A percentile compares a stretch with the other conserved stretches of the same genome.
Conservation (phyloP, 92 coral and sea anemone species). For the Zoanthus gigantus region DNA sequence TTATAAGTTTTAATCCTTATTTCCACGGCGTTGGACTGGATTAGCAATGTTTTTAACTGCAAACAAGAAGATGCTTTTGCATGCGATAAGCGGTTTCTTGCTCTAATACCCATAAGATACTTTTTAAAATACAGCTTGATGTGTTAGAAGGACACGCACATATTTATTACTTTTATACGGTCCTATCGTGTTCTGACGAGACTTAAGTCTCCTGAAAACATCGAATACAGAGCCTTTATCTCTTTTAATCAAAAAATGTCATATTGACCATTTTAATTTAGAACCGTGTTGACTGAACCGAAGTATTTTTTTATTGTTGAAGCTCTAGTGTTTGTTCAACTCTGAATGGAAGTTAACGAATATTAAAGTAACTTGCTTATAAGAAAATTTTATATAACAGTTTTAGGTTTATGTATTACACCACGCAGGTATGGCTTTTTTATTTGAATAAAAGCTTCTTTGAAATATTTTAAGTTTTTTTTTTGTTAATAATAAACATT, state of each 20-base stretch:
- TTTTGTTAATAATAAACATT: constrained; percentile 43
- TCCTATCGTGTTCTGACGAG: background rate
- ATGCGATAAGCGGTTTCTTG: constrained; percentile 24
- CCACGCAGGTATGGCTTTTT: background rate
- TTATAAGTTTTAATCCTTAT: constrained; percentile 85
- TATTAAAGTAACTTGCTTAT: background rate
- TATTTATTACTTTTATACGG: background rate
- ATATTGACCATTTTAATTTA: background rate
- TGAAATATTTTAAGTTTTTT: constrained; percentile 32
- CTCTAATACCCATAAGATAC: constrained; percentile 15
- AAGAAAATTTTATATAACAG: background rate
- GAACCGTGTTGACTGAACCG: background rate
- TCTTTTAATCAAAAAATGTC: background rate
- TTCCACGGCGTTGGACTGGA: constrained; percentile 58
- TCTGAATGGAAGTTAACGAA: background rate
- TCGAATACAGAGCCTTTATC: background rate
- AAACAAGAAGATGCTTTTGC: constrained; percentile 38
- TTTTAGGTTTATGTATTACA: background rate
- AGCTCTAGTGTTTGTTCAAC: background rate
- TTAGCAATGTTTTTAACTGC: constrained; percentile 51
- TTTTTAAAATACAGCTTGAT: background rate
- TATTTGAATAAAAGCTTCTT: background rate
- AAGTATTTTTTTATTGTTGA: background rate
- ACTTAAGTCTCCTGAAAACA: background rate
- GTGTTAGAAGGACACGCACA: background rate